These are phyloP conservation scores for Scelioninae gen. 1 DNA, from an alignment of 2,888 invertebrate species.

Conservation along the genomic window DNA sequence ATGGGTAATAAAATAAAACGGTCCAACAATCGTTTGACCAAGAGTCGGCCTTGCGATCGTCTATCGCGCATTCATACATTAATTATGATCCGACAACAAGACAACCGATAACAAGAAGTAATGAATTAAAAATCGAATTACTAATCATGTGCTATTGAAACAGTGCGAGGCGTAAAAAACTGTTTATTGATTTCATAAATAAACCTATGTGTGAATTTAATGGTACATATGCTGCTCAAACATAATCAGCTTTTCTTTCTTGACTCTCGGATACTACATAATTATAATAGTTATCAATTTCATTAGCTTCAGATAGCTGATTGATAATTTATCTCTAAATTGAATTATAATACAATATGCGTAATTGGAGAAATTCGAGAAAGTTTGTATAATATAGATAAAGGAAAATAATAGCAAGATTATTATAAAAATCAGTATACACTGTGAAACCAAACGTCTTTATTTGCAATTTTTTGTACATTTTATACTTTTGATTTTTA, in stretches of 20 bases:
- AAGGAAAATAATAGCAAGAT: no score
- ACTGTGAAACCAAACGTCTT: no score
- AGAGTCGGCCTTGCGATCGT: constrained; percentile 62
- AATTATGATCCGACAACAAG: constrained; percentile 36
- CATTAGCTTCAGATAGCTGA: constrained; percentile 3
- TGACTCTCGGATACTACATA: not conserved
- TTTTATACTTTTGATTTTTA: no score
- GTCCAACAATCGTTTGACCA: constrained; percentile 78
- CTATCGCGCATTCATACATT: constrained; percentile 57
- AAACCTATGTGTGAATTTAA: constrained; percentile 32
- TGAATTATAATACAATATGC: not conserved
- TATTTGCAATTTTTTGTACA: no score
- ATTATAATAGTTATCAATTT: constrained; percentile 9
- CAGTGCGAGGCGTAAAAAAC: constrained; percentile 43
- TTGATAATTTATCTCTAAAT: constrained; percentile 23
- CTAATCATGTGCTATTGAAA: constrained; percentile 35
- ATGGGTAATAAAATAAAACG: constrained; percentile 84
- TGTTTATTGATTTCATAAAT: constrained; percentile 43
- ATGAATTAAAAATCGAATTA: constrained; percentile 39
- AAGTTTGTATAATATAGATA: not conserved
- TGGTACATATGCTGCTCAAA: not conserved
- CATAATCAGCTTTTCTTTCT: not conserved
- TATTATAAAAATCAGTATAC: no score
- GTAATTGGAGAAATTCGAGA: constrained; percentile 8
- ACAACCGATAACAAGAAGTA: constrained; percentile 34